Evolutionary conservation across 2,113 vertebrate genomes (phyloP), one percentile per base, ranked within the genome.

Genomic region (Pavo muticus): DNA sequence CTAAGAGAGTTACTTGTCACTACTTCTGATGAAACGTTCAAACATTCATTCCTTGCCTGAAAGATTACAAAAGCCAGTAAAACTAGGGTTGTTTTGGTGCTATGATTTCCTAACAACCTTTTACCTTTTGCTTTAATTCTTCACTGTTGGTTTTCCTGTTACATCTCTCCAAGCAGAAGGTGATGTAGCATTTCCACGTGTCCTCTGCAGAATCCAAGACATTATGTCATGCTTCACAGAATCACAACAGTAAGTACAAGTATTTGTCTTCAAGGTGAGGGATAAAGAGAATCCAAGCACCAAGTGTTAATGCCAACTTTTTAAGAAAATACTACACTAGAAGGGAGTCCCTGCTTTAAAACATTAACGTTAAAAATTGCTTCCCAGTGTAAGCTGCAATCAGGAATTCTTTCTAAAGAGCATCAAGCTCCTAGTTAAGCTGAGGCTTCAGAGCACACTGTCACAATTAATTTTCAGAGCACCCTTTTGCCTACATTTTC

Each of bases 141-240:
- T 95, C 75, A 84, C 98, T 98, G 32, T 98, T 99, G 29, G 99
- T 99, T 95, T 99, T 99, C 96, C 99, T 99, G 84, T 98, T 98
- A 59, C 96, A 98, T 76, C 99, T 98, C 88, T 99, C 98, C 85
- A 98, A 90, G 81, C 99, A 99, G 97, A 99, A 99, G 14, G 87
- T 95, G 57, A 98, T 92, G n/a, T 99, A 99, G 95, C 97, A 98
- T 23, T 98, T 98, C 99, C 99, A 99, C 99, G 99, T 98, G 80
- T 97, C 95, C 96, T 98, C 99, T 99, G 86, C 3, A 96, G 89
- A 60, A 88, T 81, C 68, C 96, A 93, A 94, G 63, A 47, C 47
- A 93, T 18, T 88, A 5, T 14, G 57, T 75, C 32, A 91, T 32
- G 87, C 54, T 79, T 86, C 1, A 80, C 3, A 69, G 11, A 81